Percentiles rank a stretch among this genome's conserved stretches.
Evolutionary conservation across 2,888 invertebrate genomes (phyloP).

Genomic region (Drosophila cracens): DNA sequence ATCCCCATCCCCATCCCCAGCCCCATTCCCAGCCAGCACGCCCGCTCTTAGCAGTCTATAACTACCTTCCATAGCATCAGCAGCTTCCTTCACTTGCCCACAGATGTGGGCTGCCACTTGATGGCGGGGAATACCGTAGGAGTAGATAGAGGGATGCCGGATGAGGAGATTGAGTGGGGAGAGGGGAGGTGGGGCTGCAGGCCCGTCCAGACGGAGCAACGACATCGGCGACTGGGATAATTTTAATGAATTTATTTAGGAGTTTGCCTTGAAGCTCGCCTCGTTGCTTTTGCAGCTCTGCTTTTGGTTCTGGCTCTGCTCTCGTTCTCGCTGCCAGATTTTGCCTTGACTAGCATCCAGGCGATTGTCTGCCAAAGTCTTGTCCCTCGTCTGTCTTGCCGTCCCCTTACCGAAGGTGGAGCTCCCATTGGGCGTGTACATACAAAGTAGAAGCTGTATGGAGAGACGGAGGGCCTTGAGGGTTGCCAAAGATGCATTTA

Average conservation of each 20-base stretch:
- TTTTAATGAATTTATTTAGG: constrained; percentile 82
- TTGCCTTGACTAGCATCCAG: constrained; percentile 29
- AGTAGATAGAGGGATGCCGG: constrained; percentile 6
- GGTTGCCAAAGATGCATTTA: constrained; percentile 51
- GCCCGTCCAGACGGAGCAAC: constrained; percentile 57
- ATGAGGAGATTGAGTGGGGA: neutral
- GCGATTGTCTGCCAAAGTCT: constrained; percentile 13
- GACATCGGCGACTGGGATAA: constrained; percentile 69
- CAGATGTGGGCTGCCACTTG: constrained; percentile 80
- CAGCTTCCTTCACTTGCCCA: constrained; percentile 52
- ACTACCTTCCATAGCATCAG: neutral
- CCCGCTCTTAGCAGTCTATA: neutral
- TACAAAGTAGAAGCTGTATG: constrained; percentile 1
- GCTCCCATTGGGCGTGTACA: constrained; percentile 51
- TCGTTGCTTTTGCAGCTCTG: neutral
- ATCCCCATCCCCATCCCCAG: neutral
- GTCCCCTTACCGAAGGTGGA: constrained; percentile 30
- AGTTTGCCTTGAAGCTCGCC: constrained; percentile 52
- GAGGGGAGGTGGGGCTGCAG: neutral
- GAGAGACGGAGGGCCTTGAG: neutral
- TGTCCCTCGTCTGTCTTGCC: constrained; percentile 5
- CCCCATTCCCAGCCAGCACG: neutral
- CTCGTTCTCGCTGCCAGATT: constrained; percentile 41
- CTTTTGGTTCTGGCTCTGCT: neutral
- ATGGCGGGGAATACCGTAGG: constrained; percentile 67